Evolutionary conservation across 2,797 vertebrate genomes (phyloP).

Genomic region (Urosaurus nigricauda): DNA sequence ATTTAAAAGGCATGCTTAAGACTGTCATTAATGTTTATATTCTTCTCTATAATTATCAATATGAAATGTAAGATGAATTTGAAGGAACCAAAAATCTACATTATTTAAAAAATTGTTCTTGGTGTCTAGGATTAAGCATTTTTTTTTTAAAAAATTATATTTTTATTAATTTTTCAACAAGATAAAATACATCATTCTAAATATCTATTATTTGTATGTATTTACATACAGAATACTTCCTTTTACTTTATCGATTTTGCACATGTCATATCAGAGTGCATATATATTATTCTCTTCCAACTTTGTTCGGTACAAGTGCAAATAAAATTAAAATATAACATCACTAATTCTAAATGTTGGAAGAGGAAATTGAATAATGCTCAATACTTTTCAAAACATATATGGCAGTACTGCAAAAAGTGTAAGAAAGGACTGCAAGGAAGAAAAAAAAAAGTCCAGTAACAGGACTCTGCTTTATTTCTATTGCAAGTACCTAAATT

Average conservation of each 20-base stretch:
- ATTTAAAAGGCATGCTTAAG: background rate
- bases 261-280: no score
- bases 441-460: background rate
- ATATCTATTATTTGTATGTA: no score
- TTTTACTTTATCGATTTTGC: no score
- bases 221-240: no score
- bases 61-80: background rate
- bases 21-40: background rate
- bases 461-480: background rate
- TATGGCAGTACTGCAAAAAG: background rate
- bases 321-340: background rate
- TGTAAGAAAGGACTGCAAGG: background rate
- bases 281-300: background rate
- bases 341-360: background rate
- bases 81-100: background rate
- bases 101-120: background rate
- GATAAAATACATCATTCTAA: no score
- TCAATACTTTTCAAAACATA: background rate
- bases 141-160: no score
- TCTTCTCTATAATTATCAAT: background rate
- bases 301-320: no score
- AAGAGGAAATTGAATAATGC: background rate
- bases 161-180: no score
- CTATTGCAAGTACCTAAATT: background rate
- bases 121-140: background rate